These are phyloP conservation scores for Clarias macrocephalus DNA, from an alignment of 2,113 vertebrate species.

Conservation along the genomic window DNA sequence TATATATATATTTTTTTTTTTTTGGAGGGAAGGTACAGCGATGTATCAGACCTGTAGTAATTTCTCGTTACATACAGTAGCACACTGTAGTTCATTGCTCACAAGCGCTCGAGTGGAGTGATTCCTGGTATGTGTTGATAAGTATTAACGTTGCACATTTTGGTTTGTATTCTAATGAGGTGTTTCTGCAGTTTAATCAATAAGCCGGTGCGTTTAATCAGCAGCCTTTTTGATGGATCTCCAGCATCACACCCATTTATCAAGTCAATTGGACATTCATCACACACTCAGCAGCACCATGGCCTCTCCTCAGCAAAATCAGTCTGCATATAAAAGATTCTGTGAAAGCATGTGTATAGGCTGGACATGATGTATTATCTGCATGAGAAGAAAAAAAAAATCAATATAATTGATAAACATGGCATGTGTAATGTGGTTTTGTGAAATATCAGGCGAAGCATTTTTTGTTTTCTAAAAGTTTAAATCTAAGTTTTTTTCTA, in stretches of 20 bases:
- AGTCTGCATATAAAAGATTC: not conserved
- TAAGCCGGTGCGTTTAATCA: constrained; percentile 67
- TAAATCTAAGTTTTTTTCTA: not conserved
- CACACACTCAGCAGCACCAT: constrained; percentile 47
- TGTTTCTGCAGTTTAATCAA: constrained; percentile 71
- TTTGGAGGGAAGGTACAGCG: not conserved
- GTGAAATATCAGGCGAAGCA: not conserved
- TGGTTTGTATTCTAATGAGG: constrained; percentile 69
- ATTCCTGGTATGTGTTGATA: constrained; percentile 67
- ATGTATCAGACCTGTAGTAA: not conserved
- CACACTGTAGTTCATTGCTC: not conserved
- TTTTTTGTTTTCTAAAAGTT: not conserved
- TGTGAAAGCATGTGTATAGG: constrained; percentile 5
- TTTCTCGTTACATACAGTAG: not conserved
- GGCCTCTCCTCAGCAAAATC: constrained; percentile 21
- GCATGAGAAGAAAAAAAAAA: constrained; percentile 26
- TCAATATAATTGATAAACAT: constrained; percentile 39
- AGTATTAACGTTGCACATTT: constrained; percentile 57
- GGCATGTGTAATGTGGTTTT: not conserved
- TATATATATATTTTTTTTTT: not conserved
- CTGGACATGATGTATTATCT: constrained; percentile 34
- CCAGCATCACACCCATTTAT: constrained; percentile 69
- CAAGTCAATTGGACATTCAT: constrained; percentile 76
- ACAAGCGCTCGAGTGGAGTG: constrained; percentile 33
- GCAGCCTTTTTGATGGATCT: constrained; percentile 73